Evolutionary conservation across 2,797 vertebrate species (phyloP), one percentile per base, ranked within the genome.

Genomic region (Tamandua tetradactyla): DNA sequence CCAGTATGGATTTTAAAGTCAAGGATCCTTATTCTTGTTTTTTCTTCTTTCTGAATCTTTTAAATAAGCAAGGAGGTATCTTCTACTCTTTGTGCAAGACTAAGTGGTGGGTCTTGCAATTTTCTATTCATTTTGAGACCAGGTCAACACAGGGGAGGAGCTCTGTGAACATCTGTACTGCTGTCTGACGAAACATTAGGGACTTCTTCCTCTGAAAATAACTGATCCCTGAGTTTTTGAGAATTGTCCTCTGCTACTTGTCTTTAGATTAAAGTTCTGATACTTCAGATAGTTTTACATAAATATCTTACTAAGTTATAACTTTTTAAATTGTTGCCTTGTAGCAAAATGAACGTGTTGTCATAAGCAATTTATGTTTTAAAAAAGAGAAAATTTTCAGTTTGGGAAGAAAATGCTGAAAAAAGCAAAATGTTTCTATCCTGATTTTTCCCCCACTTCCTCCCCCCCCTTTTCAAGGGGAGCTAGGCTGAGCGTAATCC

Each of bases 341-440:
- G 32, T 78, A 68, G 75, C 62, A 86, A 1, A 80, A 72, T 74
- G 49, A 94, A 30, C 35, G 61, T 71, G 18, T 75, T 82, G 23
- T 15, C 52, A 87, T 79, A 80, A 84, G 30, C 35, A 82, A 4
- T 94, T 96, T 89, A 66, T 87, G 96, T 92, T 89, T 40, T 0
- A 20, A 76, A 64, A 44, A 72, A 32, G n/a, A 18, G 6, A 74
- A 76, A 94, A 59, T 20, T 66, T 94, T 83, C 25, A 59, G 18
- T 91, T 35, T 74, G 57, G 40, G 13, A 90, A 93, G 66, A 87
- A 90, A 92, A 82, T 74, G 74, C 40, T 74, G 14, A 27, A 80
- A 75, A 91, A 93, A 82, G 37, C n/a, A 40, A 92, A 81, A 20
- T 40, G 27, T 87, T 95, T 88, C 49, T 74, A 35, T 85, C 32